Base-by-base conservation (phyloP, 2,888 invertebrate genomes). In the Nomada goodeniana region DNA sequence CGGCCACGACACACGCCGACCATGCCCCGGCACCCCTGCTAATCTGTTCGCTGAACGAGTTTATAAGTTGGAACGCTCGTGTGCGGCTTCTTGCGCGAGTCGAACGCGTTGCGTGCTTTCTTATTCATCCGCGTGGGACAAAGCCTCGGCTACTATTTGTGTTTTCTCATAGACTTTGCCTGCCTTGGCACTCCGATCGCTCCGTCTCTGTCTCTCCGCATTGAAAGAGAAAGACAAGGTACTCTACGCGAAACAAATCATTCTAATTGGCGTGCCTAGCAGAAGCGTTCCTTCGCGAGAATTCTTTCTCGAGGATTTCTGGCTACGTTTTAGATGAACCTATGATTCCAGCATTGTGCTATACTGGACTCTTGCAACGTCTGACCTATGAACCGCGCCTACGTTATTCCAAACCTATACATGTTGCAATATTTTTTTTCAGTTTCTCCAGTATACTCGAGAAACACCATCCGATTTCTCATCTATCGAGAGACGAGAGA, bases 1-100 rank as follows among this genome's bases (percentile, higher is more conserved):
- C 70, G 65, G 36, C 65, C 60, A 57, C 63, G 67, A 70, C 80
- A 61, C 69, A 44, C 60, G 47, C 72, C 55, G 72, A 15, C 85
- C n/a, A n/a, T 67, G 15, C 50, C n/a, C 15, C 2, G 29, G 18
- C 44, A 67, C 70, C 72, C 68, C 50, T 59, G 80, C 80, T 71
- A 80, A 75, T 86, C 76, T 68, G 77, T 85, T 83, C 85, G 77
- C 52, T 60, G 69, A 69, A 67, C 74, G 75, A 76, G 80, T 83
- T 75, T 86, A 77, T 84, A 85, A 80, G 84, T 84, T 84, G 71
- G 76, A 84, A 65, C 61, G 76, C 55, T 47, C 53, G 50, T 57
- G 82, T n/a, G 64, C 26, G 52, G 69, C 61, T 75, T 52, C 61
- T 42, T 61, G 55, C 64, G 55, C 65, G 15, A 69, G 59, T 18